phyloP scores from a whole-genome alignment of 2,888 invertebrate genomes.

The Philaethria dido region DNA sequence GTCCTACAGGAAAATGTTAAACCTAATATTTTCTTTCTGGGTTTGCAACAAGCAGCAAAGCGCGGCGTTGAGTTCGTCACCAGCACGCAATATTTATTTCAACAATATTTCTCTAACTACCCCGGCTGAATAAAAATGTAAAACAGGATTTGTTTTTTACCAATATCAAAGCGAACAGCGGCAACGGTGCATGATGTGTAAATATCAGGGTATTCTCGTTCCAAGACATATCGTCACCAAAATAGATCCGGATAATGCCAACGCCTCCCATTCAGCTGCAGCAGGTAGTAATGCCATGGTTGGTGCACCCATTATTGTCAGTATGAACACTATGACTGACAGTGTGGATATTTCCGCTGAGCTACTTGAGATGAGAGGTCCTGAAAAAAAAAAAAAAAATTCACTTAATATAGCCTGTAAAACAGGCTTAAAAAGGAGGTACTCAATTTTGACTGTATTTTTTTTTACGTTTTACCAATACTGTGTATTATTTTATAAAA shows the following conservation, averaged over 20 bases:
- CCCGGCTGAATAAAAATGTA: too few relatives aligned
- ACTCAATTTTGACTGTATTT: too few relatives aligned
- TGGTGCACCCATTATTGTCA: constrained; percentile 79
- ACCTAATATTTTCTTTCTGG: too few relatives aligned
- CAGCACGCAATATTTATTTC: too few relatives aligned
- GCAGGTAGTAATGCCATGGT: constrained; percentile 82
- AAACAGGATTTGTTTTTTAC: constrained; percentile 60
- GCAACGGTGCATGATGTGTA: constrained; percentile 85
- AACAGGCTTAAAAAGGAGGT: too few relatives aligned
- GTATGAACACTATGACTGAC: constrained; percentile 77
- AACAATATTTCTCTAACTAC: too few relatives aligned
- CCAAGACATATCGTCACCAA: constrained; percentile 84
- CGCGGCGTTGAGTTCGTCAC: too few relatives aligned
- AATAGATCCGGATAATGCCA: constrained; percentile 85
- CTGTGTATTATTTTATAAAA: too few relatives aligned
- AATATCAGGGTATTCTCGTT: constrained; percentile 85
- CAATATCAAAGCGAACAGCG: constrained; percentile 90
- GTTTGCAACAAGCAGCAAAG: too few relatives aligned
- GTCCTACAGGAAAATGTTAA: too few relatives aligned
- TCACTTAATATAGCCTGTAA: too few relatives aligned
- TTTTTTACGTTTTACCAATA: too few relatives aligned
- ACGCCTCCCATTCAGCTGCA: constrained; percentile 85
- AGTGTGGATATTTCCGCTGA: constrained; percentile 76
- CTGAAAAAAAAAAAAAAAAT: constrained; percentile 76
- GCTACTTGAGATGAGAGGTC: constrained; percentile 74